Base-by-base conservation (phyloP, 2,797 vertebrate genomes). In the Periophthalmus magnuspinnatus region DNA sequence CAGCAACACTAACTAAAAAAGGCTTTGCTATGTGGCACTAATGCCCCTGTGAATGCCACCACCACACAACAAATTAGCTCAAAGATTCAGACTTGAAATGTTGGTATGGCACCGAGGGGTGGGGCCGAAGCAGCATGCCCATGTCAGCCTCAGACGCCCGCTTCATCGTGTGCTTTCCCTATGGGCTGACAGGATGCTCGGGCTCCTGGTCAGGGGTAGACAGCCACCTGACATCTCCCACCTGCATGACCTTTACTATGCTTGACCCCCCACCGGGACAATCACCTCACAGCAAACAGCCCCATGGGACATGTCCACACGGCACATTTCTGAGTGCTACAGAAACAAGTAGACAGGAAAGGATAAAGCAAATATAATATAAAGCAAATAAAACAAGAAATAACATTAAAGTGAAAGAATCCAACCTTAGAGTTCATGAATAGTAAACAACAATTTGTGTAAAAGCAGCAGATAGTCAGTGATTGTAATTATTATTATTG, bases 171-270 rank as follows among this genome's bases (percentile, higher is more conserved):
- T 38, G 68, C 68, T 71, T 59, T 76, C 76, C 82, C 86, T 82
- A 74, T 71, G 22, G 89, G 88, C 82, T 81, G 88, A 90, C 78
- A 86, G 83, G 79, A 88, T 8, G 83, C 86, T 89, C 68, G 69
- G 83, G 84, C 84, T 78, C 89, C 88, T 85, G 80, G 85, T 84
- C 70, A 86, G 90, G 85, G 86, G 89, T 80, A 71, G 81, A 84
- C 86, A 45, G 78, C 87, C 84, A 81, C 87, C 84, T 91, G 92
- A 92, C 92, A 91, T 84, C 90, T 89, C 91, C 91, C 92, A 92
- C 90, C 89, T 93, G 87, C 83, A 48, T 93, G 93, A 94, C 94
- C 94, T 94, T 94, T 93, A 87, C 89, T 84, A 85, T 89, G 92
- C 82, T 88, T 91, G 89, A 91, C 90, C 86, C 89, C 87, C 90